Conservation (phyloP, 2,113 vertebrate genomes). For the Megaceryle maxima region DNA sequence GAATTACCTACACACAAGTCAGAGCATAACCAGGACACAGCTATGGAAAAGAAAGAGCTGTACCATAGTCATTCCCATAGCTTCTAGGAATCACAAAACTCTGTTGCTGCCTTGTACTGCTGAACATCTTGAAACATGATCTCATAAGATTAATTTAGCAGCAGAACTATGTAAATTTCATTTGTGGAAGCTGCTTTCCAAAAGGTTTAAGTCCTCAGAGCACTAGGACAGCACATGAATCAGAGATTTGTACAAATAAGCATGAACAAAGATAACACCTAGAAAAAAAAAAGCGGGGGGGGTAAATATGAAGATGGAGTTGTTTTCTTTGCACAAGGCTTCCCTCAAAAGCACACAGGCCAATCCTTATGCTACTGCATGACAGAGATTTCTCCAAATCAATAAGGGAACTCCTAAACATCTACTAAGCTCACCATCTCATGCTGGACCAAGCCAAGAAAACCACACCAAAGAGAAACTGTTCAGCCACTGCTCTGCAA, state of each 20-base stretch:
- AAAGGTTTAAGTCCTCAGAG: background rate
- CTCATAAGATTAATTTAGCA: background rate
- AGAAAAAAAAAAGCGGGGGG: background rate
- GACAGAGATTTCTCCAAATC: background rate
- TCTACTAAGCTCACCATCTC: background rate
- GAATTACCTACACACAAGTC: background rate
- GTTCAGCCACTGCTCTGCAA: background rate
- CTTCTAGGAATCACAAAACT: background rate
- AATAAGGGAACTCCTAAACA: background rate
- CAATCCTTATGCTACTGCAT: background rate
- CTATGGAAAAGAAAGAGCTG: background rate
- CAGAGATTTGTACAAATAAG: background rate
- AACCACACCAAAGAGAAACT: background rate
- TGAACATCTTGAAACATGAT: background rate
- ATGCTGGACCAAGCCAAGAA: background rate
- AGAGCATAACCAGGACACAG: background rate
- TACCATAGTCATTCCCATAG: background rate
- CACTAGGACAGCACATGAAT: background rate
- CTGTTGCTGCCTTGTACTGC: background rate
- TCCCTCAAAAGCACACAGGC: background rate
- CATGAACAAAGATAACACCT: background rate
- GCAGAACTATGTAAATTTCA: background rate
- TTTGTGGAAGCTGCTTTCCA: background rate
- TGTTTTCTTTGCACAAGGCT: background rate
- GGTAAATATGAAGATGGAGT: background rate